Conservation (phyloP, 2,113 vertebrate genomes). For the Passer montanus region DNA sequence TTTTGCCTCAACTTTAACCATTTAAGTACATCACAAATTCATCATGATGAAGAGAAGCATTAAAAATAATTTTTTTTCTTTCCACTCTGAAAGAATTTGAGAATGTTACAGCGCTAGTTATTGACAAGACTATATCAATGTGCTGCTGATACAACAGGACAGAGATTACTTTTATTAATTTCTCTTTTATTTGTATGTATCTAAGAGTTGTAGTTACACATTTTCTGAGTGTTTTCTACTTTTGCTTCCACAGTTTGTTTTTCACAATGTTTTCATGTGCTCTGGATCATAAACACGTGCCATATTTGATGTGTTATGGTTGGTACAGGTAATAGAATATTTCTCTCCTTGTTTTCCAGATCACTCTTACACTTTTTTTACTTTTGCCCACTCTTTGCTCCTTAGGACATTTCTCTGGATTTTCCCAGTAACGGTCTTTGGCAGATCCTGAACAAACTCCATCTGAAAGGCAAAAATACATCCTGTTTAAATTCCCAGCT, state of each 20-base stretch:
- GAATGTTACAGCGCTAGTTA: neutral
- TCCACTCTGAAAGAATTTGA: neutral
- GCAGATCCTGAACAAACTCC: conserved; percentile 80
- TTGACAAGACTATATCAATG: neutral
- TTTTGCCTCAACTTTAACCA: neutral
- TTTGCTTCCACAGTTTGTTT: neutral
- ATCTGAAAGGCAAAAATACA: conserved; percentile 56
- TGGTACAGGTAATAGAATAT: neutral
- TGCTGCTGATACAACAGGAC: neutral
- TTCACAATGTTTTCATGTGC: neutral
- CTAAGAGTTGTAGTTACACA: neutral
- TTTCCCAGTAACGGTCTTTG: conserved; percentile 80
- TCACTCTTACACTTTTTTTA: neutral
- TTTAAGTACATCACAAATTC: neutral
- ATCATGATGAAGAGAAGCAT: neutral
- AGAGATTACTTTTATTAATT: neutral
- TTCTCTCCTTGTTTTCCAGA: neutral
- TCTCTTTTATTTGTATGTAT: neutral
- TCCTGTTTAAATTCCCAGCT: neutral
- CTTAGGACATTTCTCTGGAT: conserved; percentile 70
- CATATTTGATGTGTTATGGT: neutral
- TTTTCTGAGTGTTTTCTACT: neutral
- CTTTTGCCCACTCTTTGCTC: conserved; percentile 71
- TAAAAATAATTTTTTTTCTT: neutral
- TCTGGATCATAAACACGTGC: neutral